Base-by-base conservation (phyloP, 2,888 invertebrate species). In the Apoda limacodes region DNA sequence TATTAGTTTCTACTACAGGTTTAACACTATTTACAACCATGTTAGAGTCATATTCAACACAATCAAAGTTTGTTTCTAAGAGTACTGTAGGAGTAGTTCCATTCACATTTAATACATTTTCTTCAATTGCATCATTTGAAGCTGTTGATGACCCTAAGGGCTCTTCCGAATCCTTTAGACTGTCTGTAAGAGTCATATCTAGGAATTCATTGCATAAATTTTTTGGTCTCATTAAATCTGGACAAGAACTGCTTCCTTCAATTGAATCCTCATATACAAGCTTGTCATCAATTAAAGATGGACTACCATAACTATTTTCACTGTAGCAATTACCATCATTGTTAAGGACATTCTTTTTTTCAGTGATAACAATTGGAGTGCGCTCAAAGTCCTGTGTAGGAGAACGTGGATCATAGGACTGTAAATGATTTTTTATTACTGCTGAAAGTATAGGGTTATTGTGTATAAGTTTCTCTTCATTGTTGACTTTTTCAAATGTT, bases 51-150 rank as follows among this genome's bases (percentile, higher is more conserved):
- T 26, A 42, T 54, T 84, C 85, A 17, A 82, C 55, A 63, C 69
- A 85, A 46, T 86, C 85, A 61, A 86, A 81, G 57, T 85, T 84
- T 11, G 86, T 86, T 65, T 86, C 85, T 38, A 86, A 56, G 20
- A 86, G 55, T 22, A 65, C 67, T 13, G 65, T 65, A 23, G 75
- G 69, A 37, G 78, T 78, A 23, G 61, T 59, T 33, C 54, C 45
- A 38, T 53, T 50, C 40, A 41, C 51, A 40, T 49, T 55, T 20
- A 53, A 62, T 28, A 60, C 67, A 44, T 70, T 54, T 31, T 61
- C 53, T 54, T 75, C 65, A 48, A 71, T 60, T 10, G 61, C 60
- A 34, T 75, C 74, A 56, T 65, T 62, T 5, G 71, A 72, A 37
- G 65, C 69, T 34, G 75, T 75, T 3, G 72, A 76, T 33, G 74